A percentile compares a stretch with the other conserved stretches of the same genome.
These are phyloP conservation scores for Sula dactylatra DNA, from an alignment of 2,113 vertebrate species.

Conservation along the genomic window DNA sequence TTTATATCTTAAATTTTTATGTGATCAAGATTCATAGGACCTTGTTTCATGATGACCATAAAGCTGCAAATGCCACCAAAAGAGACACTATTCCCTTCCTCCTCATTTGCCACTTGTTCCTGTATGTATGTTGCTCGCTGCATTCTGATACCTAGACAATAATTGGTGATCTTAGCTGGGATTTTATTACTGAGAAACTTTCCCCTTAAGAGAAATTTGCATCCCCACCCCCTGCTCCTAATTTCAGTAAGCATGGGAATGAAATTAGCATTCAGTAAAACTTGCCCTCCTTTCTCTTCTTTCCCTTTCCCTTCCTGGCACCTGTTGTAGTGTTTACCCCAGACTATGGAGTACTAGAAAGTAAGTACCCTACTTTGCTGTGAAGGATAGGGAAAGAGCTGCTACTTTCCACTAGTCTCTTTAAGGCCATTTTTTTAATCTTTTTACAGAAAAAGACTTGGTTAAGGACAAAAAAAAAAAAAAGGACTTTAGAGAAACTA, in stretches of 20 bases:
- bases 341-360: not conserved
- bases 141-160: not conserved
- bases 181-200: not conserved
- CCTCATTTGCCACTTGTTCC: not conserved
- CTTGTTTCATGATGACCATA: not conserved
- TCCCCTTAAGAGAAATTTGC: not conserved
- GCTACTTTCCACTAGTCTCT: not conserved
- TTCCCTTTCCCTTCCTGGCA: not conserved
- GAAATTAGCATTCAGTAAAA: not conserved
- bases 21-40: not conserved
- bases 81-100: not conserved
- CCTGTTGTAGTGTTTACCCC: not conserved
- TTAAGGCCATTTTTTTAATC: not conserved
- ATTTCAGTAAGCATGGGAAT: not conserved
- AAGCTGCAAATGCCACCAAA: not conserved
- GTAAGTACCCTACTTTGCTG: not conserved
- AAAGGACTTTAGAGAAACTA: not conserved
- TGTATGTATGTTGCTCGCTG: not conserved
- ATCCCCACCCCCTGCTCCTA: not conserved
- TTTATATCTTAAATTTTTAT: not conserved
- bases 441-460: not conserved
- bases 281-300: not conserved
- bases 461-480: not conserved
- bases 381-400: not conserved
- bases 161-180: rapidly evolving